phyloP scores from a whole-genome alignment of 2,113 vertebrate genomes.

The Thryonomys swinderianus region DNA sequence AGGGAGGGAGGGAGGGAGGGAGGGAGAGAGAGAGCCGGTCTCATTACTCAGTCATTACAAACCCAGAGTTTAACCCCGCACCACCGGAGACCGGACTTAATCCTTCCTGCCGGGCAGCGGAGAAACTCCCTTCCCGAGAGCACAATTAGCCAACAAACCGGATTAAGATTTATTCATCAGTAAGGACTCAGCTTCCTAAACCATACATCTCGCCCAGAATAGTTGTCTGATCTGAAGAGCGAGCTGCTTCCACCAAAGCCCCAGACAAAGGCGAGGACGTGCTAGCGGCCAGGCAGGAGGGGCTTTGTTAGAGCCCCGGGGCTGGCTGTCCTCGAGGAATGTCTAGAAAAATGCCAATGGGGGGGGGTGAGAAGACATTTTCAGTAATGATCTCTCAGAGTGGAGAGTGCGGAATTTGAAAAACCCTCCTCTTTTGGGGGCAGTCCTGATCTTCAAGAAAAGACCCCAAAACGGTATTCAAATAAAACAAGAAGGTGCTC shows the following conservation, averaged over 20 bases:
- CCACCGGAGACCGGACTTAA: conserved; percentile 68
- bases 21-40: conserved; percentile 15
- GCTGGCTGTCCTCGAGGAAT: background rate
- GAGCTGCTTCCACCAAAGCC: background rate
- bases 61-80: conserved; percentile 70
- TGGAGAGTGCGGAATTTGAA: background rate
- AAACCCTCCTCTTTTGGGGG: background rate
- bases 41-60: conserved; percentile 77
- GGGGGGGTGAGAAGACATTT: background rate
- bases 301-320: conserved; percentile 43
- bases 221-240: conserved; percentile 49
- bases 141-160: conserved; percentile 75
- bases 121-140: conserved; percentile 33
- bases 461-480: conserved; percentile 28
- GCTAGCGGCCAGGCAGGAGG: background rate
- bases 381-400: background rate
- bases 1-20: too few species aligned
- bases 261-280: conserved; percentile 58
- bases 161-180: conserved; percentile 76
- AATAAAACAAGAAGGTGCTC: background rate
- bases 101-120: conserved; percentile 66
- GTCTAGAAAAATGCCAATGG: conserved; percentile 47
- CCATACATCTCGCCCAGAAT: conserved; percentile 46
- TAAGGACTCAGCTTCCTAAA: conserved; percentile 70
- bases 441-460: conserved; percentile 22